Evolutionary conservation across 1,140 invertebrate species (phyloP).

Genomic region (Maconellicoccus hirsutus): DNA sequence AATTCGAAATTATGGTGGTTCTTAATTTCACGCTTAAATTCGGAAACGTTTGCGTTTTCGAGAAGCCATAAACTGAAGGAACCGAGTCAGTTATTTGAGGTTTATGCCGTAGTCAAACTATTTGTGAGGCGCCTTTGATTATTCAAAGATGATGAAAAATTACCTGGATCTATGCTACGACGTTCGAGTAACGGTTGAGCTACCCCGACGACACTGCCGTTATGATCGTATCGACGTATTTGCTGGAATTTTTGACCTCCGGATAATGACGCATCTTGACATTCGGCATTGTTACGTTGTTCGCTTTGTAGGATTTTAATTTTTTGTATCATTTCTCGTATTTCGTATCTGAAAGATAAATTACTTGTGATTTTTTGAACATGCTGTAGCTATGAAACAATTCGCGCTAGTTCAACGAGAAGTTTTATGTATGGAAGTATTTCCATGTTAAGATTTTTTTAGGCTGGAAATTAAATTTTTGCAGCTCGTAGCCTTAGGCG

Average conservation of each 20-base stretch:
- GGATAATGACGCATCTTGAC: slow-evolving; percentile 21
- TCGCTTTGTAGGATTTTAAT: slow-evolving; percentile 50
- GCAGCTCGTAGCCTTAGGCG: too few relatives aligned
- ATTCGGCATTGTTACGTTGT: slow-evolving; percentile 11
- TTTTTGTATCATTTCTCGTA: slow-evolving; percentile 82
- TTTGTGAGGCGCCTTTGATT: too few relatives aligned
- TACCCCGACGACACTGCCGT: slow-evolving; percentile 28
- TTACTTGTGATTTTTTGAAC: neutral
- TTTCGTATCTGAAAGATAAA: slow-evolving; percentile 50
- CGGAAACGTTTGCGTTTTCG: too few relatives aligned
- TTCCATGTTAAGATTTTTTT: too few relatives aligned
- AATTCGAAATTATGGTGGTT: too few relatives aligned
- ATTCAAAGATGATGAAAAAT: neutral
- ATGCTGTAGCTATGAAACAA: neutral
- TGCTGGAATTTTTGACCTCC: slow-evolving; percentile 16
- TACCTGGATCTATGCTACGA: neutral
- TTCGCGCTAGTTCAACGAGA: too few relatives aligned
- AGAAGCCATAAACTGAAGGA: too few relatives aligned
- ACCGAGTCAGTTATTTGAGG: too few relatives aligned
- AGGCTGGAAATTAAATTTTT: too few relatives aligned
- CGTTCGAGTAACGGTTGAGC: slow-evolving; percentile 14
- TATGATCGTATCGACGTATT: slow-evolving; percentile 28
- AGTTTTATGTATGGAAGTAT: too few relatives aligned
- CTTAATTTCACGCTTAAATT: too few relatives aligned
- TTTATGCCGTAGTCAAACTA: too few relatives aligned